Percentiles rank a stretch among this genome's conserved stretches.
Evolutionary conservation across 2,888 invertebrate genomes (phyloP).

Genomic region (Sycophila texana): DNA sequence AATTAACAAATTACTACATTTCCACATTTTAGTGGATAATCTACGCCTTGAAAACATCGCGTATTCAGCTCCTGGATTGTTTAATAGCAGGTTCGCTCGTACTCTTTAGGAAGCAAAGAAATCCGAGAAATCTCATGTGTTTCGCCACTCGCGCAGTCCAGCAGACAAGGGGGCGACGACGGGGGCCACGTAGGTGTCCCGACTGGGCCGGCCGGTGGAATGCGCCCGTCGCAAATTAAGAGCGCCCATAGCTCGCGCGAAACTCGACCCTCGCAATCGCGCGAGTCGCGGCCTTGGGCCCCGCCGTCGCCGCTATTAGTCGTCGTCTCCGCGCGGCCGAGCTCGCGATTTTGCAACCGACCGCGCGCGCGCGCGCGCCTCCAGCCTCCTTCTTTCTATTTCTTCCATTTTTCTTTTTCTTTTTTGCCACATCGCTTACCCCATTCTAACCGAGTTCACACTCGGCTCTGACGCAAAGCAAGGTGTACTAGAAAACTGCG

Average conservation of each 20-base stretch:
- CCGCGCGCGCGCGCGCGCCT: neutral
- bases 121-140: no score
- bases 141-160: neutral
- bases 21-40: no score
- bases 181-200: neutral
- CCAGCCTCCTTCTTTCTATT: conserved; percentile 23
- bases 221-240: conserved; percentile 43
- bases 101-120: no score
- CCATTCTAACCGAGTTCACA: neutral
- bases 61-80: no score
- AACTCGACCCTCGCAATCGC: conserved; percentile 56
- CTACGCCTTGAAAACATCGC: no score
- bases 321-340: neutral
- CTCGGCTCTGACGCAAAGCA: neutral
- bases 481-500: neutral
- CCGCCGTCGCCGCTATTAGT: neutral
- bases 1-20: no score
- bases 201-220: conserved; percentile 21
- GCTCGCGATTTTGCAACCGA: conserved; percentile 40
- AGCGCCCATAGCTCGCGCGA: conserved; percentile 31
- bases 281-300: conserved; percentile 33
- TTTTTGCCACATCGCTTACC: neutral
- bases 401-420: neutral
- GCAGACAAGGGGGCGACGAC: neutral
- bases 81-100: no score